These are phyloP conservation scores for Okamejei kenojei DNA, from an alignment of 2,797 vertebrate species.

Conservation along the genomic window DNA sequence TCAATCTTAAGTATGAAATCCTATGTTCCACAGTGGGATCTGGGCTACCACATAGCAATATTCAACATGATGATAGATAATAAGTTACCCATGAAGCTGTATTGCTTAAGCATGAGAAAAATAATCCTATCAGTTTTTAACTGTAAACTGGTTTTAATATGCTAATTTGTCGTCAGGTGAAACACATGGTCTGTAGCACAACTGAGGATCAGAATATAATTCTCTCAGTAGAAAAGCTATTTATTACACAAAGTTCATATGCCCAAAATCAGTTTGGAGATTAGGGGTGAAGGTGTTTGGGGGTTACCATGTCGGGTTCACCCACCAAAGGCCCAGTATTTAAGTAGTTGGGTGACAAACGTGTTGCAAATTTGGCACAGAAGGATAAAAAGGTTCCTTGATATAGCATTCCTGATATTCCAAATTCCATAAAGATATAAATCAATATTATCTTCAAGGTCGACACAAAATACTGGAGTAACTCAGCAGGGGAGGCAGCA, in stretches of 20 bases:
- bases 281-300: too few relatives aligned
- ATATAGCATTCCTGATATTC: background rate
- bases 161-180: background rate
- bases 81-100: background rate
- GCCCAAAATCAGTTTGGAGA: background rate
- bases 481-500: too few relatives aligned
- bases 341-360: background rate
- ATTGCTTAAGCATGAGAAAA: background rate
- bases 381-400: background rate
- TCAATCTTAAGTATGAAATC: background rate
- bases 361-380: background rate
- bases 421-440: background rate
- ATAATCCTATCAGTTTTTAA: background rate
- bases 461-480: too few relatives aligned
- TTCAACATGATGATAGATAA: background rate
- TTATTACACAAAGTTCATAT: background rate
- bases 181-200: background rate
- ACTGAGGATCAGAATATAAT: background rate
- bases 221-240: background rate
- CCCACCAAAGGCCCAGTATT: background rate
- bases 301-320: too few relatives aligned
- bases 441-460: too few relatives aligned
- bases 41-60: background rate
- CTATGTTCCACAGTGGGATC: too few relatives aligned
- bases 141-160: background rate